Conservation (phyloP, 2,113 vertebrate genomes). For the Blennius ocellaris region DNA sequence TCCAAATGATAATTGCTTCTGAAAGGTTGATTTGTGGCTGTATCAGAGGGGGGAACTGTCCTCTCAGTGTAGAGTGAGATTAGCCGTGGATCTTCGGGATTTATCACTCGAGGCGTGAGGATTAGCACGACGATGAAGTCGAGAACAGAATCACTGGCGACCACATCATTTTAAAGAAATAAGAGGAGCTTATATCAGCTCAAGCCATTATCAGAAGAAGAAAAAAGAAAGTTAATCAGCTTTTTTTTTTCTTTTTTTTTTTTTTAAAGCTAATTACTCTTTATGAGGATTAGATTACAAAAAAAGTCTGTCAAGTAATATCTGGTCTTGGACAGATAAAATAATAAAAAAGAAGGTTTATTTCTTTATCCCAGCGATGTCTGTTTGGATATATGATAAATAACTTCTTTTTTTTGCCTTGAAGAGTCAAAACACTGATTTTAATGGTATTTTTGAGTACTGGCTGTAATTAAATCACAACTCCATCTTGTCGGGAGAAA, state of each 20-base stretch:
- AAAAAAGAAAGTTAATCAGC: constrained; percentile 82
- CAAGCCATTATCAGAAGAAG: constrained; percentile 77
- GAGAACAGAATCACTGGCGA: constrained; percentile 80
- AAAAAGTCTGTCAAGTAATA: constrained; percentile 39
- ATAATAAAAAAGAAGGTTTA: constrained; percentile 69
- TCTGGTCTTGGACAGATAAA: too few relatives aligned
- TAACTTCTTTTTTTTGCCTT: neutral
- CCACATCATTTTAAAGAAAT: constrained; percentile 64
- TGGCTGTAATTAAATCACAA: constrained; percentile 63
- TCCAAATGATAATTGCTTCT: constrained; percentile 86
- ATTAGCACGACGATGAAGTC: constrained; percentile 87
- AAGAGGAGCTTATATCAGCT: constrained; percentile 70
- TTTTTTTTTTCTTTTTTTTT: constrained; percentile 57
- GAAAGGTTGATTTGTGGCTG: constrained; percentile 87
- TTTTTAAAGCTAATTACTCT: constrained; percentile 81
- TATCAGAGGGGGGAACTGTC: constrained; percentile 81
- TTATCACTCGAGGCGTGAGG: constrained; percentile 87
- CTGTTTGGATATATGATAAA: constrained; percentile 9
- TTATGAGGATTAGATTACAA: constrained; percentile 80
- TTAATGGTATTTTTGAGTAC: constrained; percentile 33
- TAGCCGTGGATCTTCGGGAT: constrained; percentile 87
- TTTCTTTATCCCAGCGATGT: constrained; percentile 8
- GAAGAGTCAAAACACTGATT: neutral
- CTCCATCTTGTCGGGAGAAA: constrained; percentile 68
- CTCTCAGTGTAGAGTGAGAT: constrained; percentile 86